phyloP scores from a whole-genome alignment of 2,888 invertebrate genomes.

The Mechanitis messenoides region DNA sequence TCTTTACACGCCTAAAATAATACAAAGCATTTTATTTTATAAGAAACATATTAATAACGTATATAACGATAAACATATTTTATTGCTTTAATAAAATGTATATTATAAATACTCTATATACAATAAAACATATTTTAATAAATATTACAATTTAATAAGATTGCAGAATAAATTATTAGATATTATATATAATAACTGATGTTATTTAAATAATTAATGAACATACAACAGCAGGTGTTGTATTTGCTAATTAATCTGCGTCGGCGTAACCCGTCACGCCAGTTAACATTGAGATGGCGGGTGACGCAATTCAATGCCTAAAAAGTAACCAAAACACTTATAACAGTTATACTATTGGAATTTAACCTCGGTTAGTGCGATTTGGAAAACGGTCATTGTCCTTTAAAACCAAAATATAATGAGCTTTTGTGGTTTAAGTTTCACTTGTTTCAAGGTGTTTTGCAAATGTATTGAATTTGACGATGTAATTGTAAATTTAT shows the following conservation, averaged over 20 bases:
- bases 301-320: conserved; percentile 23
- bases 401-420: conserved; percentile 19
- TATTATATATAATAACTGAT: not conserved
- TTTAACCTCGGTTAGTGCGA: conserved; percentile 26
- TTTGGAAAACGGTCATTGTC: conserved; percentile 28
- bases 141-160: too few relatives aligned
- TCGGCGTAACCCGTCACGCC: conserved; percentile 21
- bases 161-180: not conserved
- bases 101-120: too few relatives aligned
- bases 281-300: conserved; percentile 18
- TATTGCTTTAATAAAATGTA: too few relatives aligned
- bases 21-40: too few relatives aligned
- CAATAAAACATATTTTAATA: too few relatives aligned
- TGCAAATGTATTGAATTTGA: not conserved
- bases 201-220: not conserved
- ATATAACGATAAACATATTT: too few relatives aligned
- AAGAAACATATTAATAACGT: too few relatives aligned
- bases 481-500: too few relatives aligned
- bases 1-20: too few relatives aligned
- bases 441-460: not conserved
- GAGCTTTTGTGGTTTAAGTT: conserved; percentile 9
- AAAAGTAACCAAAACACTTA: conserved; percentile 21
- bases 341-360: conserved; percentile 23
- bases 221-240: conserved; percentile 4
- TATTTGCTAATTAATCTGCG: conserved; percentile 5